These are phyloP conservation scores for Leguminivora glycinivorella DNA, from an alignment of 1,140 invertebrate species.

Conservation along the genomic window DNA sequence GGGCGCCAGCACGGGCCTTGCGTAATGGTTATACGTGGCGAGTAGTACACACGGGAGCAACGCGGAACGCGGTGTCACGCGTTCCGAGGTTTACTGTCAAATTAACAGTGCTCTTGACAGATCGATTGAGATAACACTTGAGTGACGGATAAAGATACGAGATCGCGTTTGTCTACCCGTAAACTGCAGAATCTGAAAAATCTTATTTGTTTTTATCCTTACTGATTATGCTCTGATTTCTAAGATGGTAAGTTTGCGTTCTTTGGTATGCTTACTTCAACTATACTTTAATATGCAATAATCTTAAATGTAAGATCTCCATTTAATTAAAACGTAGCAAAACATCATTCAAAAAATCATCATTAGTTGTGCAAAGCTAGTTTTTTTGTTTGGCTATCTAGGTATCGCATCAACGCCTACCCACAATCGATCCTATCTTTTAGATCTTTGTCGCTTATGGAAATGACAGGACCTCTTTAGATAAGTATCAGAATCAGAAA, in stretches of 20 bases:
- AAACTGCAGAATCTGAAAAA: background rate
- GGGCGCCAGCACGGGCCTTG: slow-evolving; percentile 42
- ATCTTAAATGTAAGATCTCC: background rate
- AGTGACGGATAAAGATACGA: slow-evolving; percentile 11
- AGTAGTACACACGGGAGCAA: slow-evolving; percentile 44
- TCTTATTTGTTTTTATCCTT: background rate
- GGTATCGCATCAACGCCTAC: background rate
- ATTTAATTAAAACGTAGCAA: background rate
- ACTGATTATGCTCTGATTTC: background rate
- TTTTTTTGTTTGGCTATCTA: slow-evolving; percentile 14
- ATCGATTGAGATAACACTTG: slow-evolving; percentile 41
- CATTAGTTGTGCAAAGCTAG: background rate
- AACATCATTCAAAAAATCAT: background rate
- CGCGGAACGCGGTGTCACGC: slow-evolving; percentile 42
- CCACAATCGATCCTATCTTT: slow-evolving; percentile 14
- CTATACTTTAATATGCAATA: background rate
- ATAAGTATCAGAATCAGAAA: slow-evolving; percentile 18
- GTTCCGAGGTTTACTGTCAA: slow-evolving; percentile 32
- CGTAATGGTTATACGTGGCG: slow-evolving; percentile 33
- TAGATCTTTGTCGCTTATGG: slow-evolving; percentile 25
- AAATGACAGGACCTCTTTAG: slow-evolving; percentile 17
- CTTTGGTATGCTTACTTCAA: background rate
- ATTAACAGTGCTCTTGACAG: slow-evolving; percentile 30
- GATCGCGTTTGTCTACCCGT: background rate
- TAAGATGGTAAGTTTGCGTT: background rate